Base-by-base conservation (phyloP, 2,797 vertebrate species). In the Dryobates pubescens region DNA sequence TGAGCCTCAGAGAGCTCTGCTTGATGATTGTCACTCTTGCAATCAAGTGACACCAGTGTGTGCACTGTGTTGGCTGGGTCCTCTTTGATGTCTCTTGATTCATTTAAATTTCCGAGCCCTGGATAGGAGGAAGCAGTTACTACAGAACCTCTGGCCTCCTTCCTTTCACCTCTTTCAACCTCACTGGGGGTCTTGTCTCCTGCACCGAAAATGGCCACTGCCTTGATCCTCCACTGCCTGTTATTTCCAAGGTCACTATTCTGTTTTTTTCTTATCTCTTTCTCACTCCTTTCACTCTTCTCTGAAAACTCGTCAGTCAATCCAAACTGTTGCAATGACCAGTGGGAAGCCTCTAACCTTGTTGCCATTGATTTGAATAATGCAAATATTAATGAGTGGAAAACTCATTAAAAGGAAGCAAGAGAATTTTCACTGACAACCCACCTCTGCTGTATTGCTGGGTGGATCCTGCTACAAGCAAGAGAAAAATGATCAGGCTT, bases 311-410 rank as follows among this genome's bases (percentile, higher is more conserved):
- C 2, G 0, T 78, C 81, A 87, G 76, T 96, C 94, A 88, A 68
- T 65, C 69, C 80, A 72, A 86, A 47, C 58, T 83, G 34, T 77
- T 87, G 74, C 77, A 85, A 69, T 29, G 79, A n/a, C 87, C 65
- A 43, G 93, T 96, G 92, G 93, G 94, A 92, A 92, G 85, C 89
- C 93, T 92, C 90, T 94, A 93, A 94, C 88, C 92, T 94, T 92
- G 88, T 93, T 94, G 92, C 89, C 89, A 89, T 71, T 87, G 84
- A 94, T 92, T 86, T 86, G 82, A 96, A 90, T 84, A 91, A 91
- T 82, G 67, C 83, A 91, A 96, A 95, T 95, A 95, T 92, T 94
- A 96, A 96, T 36, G 65, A 93, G 81, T 45, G n/a, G n/a, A 64
- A 92, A 91, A 76, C 83, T 95, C 82, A 86, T 92, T 92, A 88